Conservation (phyloP, 2,888 invertebrate genomes). For the Drosophila fungiperda region DNA sequence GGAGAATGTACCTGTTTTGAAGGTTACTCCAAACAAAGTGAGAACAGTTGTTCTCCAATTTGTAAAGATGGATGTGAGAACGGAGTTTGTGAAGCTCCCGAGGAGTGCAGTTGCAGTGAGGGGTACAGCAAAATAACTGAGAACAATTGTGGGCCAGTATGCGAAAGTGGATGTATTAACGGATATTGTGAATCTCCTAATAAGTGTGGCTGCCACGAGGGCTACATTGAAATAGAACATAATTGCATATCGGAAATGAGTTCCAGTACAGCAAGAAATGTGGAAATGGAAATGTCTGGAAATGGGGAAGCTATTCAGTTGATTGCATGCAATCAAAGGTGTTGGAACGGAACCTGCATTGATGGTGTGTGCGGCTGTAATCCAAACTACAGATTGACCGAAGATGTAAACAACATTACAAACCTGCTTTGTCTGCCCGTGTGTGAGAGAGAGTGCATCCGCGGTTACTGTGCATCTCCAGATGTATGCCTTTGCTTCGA, state of each 20-base stretch:
- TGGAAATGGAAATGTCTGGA: background rate
- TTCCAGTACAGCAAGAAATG: background rate
- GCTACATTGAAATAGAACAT: constrained; percentile 9
- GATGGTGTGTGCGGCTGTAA: constrained; percentile 41
- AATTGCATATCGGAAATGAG: constrained; percentile 12
- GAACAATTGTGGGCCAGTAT: constrained; percentile 29
- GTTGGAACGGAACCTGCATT: constrained; percentile 59
- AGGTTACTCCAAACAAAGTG: background rate
- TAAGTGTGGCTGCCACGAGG: constrained; percentile 30
- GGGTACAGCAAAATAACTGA: constrained; percentile 18
- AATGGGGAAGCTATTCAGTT: background rate
- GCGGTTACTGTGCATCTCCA: constrained; percentile 54
- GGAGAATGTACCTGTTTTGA: background rate
- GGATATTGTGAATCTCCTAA: constrained; percentile 35
- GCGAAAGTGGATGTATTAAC: constrained; percentile 13
- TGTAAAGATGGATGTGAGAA: constrained; percentile 36
- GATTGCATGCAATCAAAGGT: constrained; percentile 28
- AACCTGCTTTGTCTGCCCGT: constrained; percentile 49
- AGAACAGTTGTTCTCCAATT: constrained; percentile 83
- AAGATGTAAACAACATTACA: background rate
- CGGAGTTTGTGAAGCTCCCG: constrained; percentile 36
- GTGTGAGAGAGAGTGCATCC: constrained; percentile 41
- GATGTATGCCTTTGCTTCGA: constrained; percentile 45
- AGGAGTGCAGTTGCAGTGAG: constrained; percentile 16
- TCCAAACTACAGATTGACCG: constrained; percentile 32